Evolutionary conservation across 2,113 vertebrate species (phyloP).

Genomic region (Uria aalge): DNA sequence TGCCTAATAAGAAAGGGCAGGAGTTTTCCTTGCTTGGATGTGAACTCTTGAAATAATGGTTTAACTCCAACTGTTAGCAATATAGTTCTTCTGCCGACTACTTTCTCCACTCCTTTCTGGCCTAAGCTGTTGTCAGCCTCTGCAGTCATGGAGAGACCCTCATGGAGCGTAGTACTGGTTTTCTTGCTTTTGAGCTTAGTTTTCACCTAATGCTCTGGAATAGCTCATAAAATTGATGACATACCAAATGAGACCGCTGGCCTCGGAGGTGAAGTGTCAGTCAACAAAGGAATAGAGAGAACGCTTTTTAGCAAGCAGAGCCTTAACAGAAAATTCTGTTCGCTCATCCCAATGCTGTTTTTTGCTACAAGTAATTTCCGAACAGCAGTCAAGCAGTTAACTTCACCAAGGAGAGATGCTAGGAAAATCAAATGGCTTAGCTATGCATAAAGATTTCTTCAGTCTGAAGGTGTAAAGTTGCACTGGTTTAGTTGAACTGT

Average conservation of each 20-base stretch:
- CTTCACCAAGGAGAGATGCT: not conserved
- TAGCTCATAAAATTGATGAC: not conserved
- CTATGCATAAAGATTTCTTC: not conserved
- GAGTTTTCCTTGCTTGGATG: not conserved
- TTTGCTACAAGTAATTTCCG: not conserved
- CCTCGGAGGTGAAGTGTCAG: not conserved
- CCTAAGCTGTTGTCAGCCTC: not conserved
- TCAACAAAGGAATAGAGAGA: not conserved
- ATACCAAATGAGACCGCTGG: not conserved
- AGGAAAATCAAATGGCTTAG: accelerated
- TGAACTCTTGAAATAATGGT: not conserved
- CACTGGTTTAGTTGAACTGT: not conserved
- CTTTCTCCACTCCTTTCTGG: not conserved
- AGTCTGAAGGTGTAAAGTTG: not conserved
- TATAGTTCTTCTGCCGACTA: not conserved
- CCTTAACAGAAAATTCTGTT: not conserved
- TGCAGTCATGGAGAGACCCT: not conserved
- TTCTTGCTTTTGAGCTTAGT: not conserved
- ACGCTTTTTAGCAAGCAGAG: not conserved
- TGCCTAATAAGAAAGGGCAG: not conserved
- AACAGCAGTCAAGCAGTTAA: not conserved
- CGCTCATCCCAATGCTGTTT: not conserved
- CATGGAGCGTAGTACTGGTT: not conserved
- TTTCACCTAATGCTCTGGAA: not conserved
- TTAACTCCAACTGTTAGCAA: not conserved